phyloP scores from a whole-genome alignment of 1,140 invertebrate genomes.

The Polyergus mexicanus region DNA sequence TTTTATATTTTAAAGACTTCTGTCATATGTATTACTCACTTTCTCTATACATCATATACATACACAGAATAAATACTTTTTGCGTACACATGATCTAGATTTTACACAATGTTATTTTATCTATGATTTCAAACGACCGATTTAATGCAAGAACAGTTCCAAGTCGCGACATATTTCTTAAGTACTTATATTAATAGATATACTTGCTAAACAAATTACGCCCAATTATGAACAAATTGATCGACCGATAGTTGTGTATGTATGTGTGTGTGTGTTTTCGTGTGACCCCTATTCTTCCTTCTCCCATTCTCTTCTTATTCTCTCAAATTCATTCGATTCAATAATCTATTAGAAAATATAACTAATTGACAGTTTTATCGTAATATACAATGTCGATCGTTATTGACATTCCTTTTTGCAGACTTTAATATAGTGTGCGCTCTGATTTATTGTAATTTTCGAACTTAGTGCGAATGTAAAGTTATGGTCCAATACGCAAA shows the following conservation, averaged over 20 bases:
- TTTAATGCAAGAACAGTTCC: constrained; percentile 38
- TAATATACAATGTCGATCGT: constrained; percentile 18
- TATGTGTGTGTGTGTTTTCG: no score
- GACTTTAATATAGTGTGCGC: neutral
- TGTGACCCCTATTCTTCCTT: neutral
- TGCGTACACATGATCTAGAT: constrained; percentile 60
- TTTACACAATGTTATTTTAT: constrained; percentile 12
- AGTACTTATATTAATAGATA: neutral
- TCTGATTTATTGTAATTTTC: neutral
- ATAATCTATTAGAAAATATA: constrained; percentile 60
- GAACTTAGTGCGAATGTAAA: neutral
- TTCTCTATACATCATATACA: constrained; percentile 68
- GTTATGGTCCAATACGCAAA: constrained; percentile 21
- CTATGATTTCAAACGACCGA: neutral
- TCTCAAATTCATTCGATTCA: neutral
- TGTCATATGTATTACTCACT: constrained; percentile 40
- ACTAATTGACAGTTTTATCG: constrained; percentile 47
- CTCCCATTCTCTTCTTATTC: neutral
- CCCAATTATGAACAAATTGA: constrained; percentile 53
- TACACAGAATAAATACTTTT: constrained; percentile 69
- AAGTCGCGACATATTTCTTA: constrained; percentile 11
- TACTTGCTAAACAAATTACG: neutral
- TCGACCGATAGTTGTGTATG: neutral
- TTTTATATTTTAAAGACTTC: constrained; percentile 36
- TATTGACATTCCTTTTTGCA: neutral